phyloP scores from a whole-genome alignment of 2,113 vertebrate species.

The Nerophis lumbriciformis region DNA sequence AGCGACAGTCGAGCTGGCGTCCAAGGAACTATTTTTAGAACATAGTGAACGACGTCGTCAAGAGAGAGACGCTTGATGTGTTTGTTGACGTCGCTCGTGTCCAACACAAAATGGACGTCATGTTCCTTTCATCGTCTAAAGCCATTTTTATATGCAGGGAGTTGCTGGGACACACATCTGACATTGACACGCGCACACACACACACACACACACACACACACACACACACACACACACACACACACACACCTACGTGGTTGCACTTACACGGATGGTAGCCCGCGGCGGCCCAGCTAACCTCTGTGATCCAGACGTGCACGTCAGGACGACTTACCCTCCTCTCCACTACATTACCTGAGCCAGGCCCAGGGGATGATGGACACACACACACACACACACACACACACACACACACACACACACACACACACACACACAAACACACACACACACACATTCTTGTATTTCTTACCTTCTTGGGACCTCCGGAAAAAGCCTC shows the following conservation, averaged over 20 bases:
- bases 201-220: slow-evolving; percentile 17
- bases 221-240: slow-evolving; percentile 13
- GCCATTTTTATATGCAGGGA: not conserved
- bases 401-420: slow-evolving; percentile 36
- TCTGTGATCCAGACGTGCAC: slow-evolving; percentile 54
- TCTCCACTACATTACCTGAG: slow-evolving; percentile 66
- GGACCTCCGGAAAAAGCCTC: no score
- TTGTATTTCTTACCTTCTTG: no score
- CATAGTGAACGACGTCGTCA: no score
- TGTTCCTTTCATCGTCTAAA: not conserved
- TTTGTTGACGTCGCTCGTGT: no score
- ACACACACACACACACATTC: not conserved
- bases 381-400: slow-evolving; percentile 38
- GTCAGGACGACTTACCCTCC: slow-evolving; percentile 62
- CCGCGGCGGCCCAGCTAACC: slow-evolving; percentile 32
- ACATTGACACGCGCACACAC: slow-evolving; percentile 5
- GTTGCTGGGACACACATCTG: no score
- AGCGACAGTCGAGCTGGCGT: no score
- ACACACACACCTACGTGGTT: slow-evolving; percentile 6
- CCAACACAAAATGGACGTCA: no score
- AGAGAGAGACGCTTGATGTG: no score
- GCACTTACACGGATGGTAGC: slow-evolving; percentile 18
- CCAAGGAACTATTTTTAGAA: no score
- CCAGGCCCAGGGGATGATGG: slow-evolving; percentile 62
- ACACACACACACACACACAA: slow-evolving; percentile 24